Percentiles rank a stretch among this genome's conserved stretches.
phyloP scores from a whole-genome alignment of 2,888 invertebrate species.

The Oasisia sp. region DNA sequence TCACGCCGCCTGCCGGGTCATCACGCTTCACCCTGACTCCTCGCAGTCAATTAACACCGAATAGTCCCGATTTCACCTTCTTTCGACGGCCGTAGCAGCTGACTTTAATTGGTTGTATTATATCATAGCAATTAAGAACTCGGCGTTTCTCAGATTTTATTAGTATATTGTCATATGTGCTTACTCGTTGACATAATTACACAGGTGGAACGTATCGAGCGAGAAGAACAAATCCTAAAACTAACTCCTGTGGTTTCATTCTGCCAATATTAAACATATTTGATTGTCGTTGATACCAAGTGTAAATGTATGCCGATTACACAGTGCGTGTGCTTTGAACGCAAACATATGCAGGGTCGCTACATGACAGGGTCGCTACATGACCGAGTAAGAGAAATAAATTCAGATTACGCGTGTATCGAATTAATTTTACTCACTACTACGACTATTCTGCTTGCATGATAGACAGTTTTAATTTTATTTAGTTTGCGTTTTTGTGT shows the following conservation, averaged over 20 bases:
- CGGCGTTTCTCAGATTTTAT: neutral
- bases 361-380: neutral
- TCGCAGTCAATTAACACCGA: neutral
- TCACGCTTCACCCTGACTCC: neutral
- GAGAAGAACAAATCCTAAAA: neutral
- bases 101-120: neutral
- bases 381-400: neutral
- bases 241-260: neutral
- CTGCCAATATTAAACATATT: neutral
- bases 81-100: constrained; percentile 6
- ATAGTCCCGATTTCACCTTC: neutral
- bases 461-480: neutral
- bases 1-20: neutral
- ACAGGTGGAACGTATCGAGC: neutral
- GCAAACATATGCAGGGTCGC: too few species aligned
- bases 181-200: neutral
- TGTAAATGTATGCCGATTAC: neutral
- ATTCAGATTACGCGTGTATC: neutral
- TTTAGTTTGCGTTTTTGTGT: neutral
- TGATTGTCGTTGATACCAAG: neutral
- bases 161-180: neutral
- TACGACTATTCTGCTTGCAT: neutral
- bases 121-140: neutral
- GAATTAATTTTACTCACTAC: neutral
- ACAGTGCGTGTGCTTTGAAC: neutral